Percentiles rank a stretch among this genome's conserved stretches.
These are phyloP conservation scores for Leiothrix lutea DNA, from an alignment of 2,113 vertebrate species.

Conservation along the genomic window DNA sequence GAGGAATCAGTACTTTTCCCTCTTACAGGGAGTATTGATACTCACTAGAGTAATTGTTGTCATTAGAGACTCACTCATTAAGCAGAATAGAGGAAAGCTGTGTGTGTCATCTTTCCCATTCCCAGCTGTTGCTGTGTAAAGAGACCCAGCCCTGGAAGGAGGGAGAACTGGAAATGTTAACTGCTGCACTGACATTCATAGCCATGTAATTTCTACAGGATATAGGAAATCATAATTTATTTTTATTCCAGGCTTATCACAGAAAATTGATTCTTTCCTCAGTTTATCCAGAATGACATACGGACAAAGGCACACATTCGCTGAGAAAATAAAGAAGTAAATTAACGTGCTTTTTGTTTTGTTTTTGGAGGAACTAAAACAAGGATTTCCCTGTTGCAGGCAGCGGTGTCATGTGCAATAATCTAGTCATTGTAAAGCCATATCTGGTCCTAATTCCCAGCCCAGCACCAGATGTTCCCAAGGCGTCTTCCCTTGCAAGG, in stretches of 20 bases:
- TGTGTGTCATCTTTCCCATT: background rate
- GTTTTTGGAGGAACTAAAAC: background rate
- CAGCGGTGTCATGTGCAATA: background rate
- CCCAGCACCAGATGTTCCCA: conserved; percentile 59
- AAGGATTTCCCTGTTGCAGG: conserved; percentile 21
- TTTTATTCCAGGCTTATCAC: background rate
- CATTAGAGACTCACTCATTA: background rate
- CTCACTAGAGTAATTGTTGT: background rate
- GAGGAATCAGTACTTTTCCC: background rate
- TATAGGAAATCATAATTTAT: background rate
- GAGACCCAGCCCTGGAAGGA: background rate
- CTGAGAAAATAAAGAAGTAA: background rate
- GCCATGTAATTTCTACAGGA: background rate
- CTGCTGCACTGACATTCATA: background rate
- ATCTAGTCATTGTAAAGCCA: conserved; percentile 15
- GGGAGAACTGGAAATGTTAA: background rate
- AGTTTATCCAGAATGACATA: background rate
- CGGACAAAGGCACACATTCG: background rate
- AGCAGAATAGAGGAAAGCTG: background rate
- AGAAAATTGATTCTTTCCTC: conserved; percentile 21
- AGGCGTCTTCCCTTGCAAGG: background rate
- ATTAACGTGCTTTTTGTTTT: background rate
- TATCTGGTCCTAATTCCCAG: conserved; percentile 64
- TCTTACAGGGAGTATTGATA: background rate
- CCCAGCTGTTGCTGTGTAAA: background rate